phyloP scores from a whole-genome alignment of 1,140 invertebrate species.

The Epicauta chinensis region DNA sequence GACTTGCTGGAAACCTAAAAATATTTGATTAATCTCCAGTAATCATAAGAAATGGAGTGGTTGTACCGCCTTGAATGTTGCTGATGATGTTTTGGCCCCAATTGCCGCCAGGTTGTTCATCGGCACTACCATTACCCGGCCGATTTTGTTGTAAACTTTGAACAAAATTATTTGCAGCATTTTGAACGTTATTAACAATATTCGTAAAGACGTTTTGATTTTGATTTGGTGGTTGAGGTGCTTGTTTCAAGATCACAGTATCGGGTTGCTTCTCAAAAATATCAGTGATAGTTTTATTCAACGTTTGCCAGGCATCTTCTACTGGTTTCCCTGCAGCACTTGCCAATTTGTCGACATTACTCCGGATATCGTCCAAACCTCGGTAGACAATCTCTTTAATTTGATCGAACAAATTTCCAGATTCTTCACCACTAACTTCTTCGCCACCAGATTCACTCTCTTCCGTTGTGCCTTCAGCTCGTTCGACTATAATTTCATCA shows the following conservation, averaged over 20 bases:
- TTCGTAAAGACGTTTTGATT: constrained; percentile 23
- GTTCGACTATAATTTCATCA: constrained; percentile 7
- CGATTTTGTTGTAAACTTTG: constrained; percentile 4
- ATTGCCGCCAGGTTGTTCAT: neutral
- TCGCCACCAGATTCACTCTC: neutral
- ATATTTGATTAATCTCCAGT: too few species aligned
- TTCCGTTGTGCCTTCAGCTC: too few species aligned
- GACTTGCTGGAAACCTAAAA: neutral
- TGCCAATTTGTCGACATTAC: neutral
- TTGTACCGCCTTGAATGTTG: too few species aligned
- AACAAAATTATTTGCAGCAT: constrained; percentile 20
- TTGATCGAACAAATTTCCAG: neutral
- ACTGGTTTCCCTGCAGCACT: neutral
- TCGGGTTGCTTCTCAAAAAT: neutral
- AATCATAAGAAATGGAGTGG: too few species aligned
- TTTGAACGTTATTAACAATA: constrained; percentile 12
- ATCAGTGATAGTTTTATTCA: neutral
- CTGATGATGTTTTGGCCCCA: too few species aligned
- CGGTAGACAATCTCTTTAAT: neutral
- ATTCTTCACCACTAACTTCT: neutral
- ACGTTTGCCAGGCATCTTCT: neutral
- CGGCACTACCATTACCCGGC: neutral
- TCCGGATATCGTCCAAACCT: neutral
- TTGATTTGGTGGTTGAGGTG: constrained; percentile 1
- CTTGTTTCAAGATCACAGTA: constrained; percentile 8